Conservation (phyloP, 92 coral and sea anemone genomes). For the Zoanthus sociatus region DNA sequence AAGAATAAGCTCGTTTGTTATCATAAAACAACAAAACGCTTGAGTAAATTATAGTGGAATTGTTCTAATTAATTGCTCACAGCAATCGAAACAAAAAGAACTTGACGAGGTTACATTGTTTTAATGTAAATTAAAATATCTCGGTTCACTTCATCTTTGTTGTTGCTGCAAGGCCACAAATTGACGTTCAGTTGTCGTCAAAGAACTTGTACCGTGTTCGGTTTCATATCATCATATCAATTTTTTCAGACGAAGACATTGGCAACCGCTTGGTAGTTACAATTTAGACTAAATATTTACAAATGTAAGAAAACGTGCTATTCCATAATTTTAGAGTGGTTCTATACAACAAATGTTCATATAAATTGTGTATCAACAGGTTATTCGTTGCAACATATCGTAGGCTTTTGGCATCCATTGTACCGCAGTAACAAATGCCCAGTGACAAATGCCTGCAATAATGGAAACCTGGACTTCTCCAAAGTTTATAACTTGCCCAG, state of each 20-base stretch:
- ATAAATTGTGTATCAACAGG: neutral
- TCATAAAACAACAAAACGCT: neutral
- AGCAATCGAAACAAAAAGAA: neutral
- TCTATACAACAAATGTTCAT: neutral
- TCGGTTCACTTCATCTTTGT: constrained; percentile 34
- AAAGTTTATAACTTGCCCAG: constrained; percentile 96
- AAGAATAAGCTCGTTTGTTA: constrained; percentile 9
- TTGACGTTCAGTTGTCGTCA: neutral
- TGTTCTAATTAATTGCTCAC: constrained; percentile 19
- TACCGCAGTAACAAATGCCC: constrained; percentile 38
- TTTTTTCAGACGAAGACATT: neutral
- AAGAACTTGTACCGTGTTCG: neutral
- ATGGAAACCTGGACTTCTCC: constrained; percentile 85
- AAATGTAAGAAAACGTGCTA: constrained; percentile 7
- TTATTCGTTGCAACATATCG: neutral
- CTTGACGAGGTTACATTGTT: constrained; percentile 21
- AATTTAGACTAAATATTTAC: neutral
- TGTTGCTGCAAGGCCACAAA: constrained; percentile 12
- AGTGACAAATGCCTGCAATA: constrained; percentile 77
- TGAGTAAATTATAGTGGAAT: neutral
- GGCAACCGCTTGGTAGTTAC: neutral
- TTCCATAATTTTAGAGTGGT: neutral
- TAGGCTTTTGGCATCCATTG: neutral
- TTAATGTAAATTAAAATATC: constrained; percentile 30
- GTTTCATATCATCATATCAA: no score